phyloP scores from a whole-genome alignment of 2,113 vertebrate species.

The Tautogolabrus adspersus region DNA sequence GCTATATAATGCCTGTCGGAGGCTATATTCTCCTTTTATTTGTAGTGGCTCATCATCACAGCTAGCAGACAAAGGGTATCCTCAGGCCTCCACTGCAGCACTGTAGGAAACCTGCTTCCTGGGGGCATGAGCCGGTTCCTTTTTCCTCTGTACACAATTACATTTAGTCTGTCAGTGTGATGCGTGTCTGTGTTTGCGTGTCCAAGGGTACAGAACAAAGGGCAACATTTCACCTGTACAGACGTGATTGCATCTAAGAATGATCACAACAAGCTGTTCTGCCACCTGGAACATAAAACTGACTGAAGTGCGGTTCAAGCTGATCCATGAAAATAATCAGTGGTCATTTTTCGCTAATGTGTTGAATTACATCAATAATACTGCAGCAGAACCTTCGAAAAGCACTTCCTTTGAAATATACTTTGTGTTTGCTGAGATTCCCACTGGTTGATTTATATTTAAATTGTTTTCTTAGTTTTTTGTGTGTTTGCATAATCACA shows the following conservation, averaged over 20 bases:
- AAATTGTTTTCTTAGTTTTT: not conserved
- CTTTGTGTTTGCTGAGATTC: too few relatives aligned
- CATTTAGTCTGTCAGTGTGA: slow-evolving; percentile 21
- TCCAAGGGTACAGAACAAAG: slow-evolving; percentile 20
- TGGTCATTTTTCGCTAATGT: not conserved
- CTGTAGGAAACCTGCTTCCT: slow-evolving; percentile 43
- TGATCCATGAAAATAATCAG: not conserved
- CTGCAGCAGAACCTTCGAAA: too few relatives aligned
- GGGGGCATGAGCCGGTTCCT: slow-evolving; percentile 16
- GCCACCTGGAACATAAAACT: not conserved
- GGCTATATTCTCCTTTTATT: slow-evolving; percentile 37
- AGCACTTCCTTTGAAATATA: too few relatives aligned
- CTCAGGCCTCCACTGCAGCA: slow-evolving; percentile 15
- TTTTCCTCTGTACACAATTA: slow-evolving; percentile 40
- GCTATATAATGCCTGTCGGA: not conserved
- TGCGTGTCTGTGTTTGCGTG: slow-evolving; percentile 17
- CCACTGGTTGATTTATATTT: too few relatives aligned
- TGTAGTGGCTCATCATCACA: slow-evolving; percentile 48
- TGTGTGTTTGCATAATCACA: not conserved
- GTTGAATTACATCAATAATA: too few relatives aligned
- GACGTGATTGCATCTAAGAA: slow-evolving; percentile 5
- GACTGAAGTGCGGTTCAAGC: not conserved
- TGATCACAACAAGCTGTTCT: not conserved
- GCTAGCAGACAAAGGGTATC: slow-evolving; percentile 3
- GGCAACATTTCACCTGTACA: not conserved